Evolutionary conservation across 2,113 vertebrate genomes (phyloP).

Genomic region (Indicator indicator): DNA sequence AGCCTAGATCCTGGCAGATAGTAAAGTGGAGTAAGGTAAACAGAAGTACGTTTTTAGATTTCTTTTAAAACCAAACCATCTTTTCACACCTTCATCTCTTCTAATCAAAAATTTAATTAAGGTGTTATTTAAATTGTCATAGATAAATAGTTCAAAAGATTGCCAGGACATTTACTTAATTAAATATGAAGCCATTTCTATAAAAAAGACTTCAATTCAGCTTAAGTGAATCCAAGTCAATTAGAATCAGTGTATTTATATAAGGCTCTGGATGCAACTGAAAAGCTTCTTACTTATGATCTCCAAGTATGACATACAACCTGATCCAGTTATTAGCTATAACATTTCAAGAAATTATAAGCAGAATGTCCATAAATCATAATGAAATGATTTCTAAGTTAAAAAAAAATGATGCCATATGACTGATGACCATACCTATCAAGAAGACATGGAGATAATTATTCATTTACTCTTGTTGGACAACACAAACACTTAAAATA

Average conservation of each 20-base stretch:
- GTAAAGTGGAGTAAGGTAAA: not conserved
- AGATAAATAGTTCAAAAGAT: not conserved
- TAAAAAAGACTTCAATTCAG: not conserved
- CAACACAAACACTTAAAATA: fast-evolving
- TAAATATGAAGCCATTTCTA: not conserved
- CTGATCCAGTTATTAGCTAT: not conserved
- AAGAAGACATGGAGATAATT: not conserved
- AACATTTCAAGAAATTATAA: not conserved
- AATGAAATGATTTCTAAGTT: not conserved
- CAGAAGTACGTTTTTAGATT: not conserved
- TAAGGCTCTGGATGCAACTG: not conserved
- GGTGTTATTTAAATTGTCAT: not conserved
- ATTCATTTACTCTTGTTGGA: not conserved
- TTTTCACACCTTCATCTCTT: not conserved
- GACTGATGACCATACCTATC: not conserved
- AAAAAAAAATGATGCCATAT: not conserved
- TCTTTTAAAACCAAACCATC: not conserved
- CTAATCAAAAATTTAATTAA: not conserved
- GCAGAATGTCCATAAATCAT: not conserved
- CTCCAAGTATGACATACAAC: fast-evolving
- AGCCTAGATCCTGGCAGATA: not conserved
- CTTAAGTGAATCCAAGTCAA: not conserved
- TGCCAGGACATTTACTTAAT: not conserved
- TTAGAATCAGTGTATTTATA: not conserved
- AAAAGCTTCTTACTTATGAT: not conserved